phyloP scores from a whole-genome alignment of 2,113 vertebrate genomes.

The Barnardius zonarius region DNA sequence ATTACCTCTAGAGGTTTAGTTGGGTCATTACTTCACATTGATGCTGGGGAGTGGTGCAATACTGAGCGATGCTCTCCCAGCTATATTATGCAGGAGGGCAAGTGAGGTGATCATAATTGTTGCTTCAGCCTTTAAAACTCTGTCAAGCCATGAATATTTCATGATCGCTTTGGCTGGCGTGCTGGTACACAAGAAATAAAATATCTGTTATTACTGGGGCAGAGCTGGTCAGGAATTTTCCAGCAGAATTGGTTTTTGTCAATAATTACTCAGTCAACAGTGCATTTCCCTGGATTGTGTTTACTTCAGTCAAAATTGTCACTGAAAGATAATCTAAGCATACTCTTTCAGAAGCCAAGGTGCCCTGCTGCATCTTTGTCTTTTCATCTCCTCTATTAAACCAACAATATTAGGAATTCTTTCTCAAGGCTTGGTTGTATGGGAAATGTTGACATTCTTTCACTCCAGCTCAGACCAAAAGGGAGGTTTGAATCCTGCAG shows the following conservation, averaged over 20 bases:
- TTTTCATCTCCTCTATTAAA: not conserved
- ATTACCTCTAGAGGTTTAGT: not conserved
- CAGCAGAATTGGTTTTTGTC: not conserved
- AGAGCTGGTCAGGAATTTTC: constrained; percentile 10
- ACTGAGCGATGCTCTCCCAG: not conserved
- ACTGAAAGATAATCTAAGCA: not conserved
- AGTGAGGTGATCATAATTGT: not conserved
- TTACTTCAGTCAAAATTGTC: constrained; percentile 4
- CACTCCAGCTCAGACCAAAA: not conserved
- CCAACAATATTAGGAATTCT: not conserved
- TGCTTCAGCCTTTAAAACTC: constrained; percentile 15
- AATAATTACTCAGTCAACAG: constrained; percentile 15
- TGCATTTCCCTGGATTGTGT: not conserved
- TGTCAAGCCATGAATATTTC: constrained; percentile 11
- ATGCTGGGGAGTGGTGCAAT: not conserved
- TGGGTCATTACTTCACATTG: accelerated
- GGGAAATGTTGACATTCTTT: not conserved
- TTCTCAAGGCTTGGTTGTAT: not conserved
- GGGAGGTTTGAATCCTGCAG: not conserved
- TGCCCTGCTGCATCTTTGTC: not conserved
- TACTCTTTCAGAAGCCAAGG: not conserved
- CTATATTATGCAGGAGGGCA: not conserved
- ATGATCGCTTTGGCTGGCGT: not conserved
- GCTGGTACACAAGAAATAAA: not conserved
- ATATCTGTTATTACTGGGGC: not conserved